Evolutionary conservation across 2,888 invertebrate genomes (phyloP), one percentile per base, ranked within the genome.

Genomic region (Temnothorax ravouxi): DNA sequence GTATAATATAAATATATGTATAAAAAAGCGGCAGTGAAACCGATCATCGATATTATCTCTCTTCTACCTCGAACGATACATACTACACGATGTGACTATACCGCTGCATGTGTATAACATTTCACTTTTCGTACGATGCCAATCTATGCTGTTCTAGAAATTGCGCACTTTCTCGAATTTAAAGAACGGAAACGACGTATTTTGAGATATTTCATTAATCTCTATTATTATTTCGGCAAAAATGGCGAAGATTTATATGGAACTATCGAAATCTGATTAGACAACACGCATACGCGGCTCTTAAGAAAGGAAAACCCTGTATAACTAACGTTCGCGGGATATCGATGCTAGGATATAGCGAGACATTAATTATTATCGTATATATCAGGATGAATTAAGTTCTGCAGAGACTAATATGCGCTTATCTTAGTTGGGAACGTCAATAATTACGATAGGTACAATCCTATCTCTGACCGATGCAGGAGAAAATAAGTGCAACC

Each of bases 401-500:
- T 29, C 54, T 29, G 41, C 13, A 52, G 41, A 41, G 5, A 38
- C 29, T 29, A 77, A 9, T 5, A 15, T 25, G 18, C 2, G 67
- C 2, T 61, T 41, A 21, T 61, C n/a, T 29, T 25, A 44, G 29
- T 67, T 21, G n/a, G n/a, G 38, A 52, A 74, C 82, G 50, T 44
- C 56, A 64, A 84, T 76, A 75, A 89, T 89, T 82, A 83, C 41
- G 69, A 82, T 72, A 84, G 77, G 76, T 25, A 79, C 74, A 59
- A 62, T 75, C 44, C 62, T 75, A 29, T 47, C 50, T 29, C 62
- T 83, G 50, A 67, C 64, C 47, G 80, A 82, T 83, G 77, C 69
- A 34, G 47, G 90, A 90, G 90, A 90, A 90, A 90, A 89, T 89
- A 84, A 88, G 67, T 88, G 72, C 64, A 84, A 86, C 86, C 87